Evolutionary conservation across 23 tunicate species (phyloP).

Genomic region (Ascidia mentula): DNA sequence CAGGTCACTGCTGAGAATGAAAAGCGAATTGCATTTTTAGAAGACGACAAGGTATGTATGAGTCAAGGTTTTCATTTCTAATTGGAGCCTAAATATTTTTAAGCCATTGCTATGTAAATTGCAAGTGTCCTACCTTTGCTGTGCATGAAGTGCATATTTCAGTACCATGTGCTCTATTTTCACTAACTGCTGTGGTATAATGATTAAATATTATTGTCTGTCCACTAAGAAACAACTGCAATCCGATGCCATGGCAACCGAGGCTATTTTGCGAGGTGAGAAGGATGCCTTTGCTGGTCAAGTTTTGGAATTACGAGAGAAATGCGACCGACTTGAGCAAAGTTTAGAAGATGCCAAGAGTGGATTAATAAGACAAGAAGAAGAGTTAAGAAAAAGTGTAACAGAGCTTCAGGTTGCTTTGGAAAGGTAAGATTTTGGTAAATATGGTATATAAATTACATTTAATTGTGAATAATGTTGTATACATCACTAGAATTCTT

Average conservation of each 20-base stretch:
- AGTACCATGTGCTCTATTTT: too few species aligned
- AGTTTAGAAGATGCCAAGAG: slow-evolving; percentile 43
- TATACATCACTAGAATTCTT: too few species aligned
- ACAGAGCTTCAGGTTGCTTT: slow-evolving; percentile 55
- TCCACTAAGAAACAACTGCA: slow-evolving; percentile 57
- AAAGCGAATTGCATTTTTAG: slow-evolving; percentile 67
- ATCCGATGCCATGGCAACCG: slow-evolving; percentile 64
- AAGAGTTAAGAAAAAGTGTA: slow-evolving; percentile 36
- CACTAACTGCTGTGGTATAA: too few species aligned
- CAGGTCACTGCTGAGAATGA: slow-evolving; percentile 75
- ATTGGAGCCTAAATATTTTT: neutral
- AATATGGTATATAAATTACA: too few species aligned
- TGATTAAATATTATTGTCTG: neutral
- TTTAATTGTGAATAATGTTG: too few species aligned
- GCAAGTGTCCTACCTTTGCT: neutral
- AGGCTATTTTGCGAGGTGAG: slow-evolving; percentile 71
- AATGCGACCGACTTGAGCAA: slow-evolving; percentile 28
- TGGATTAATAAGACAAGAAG: slow-evolving; percentile 45
- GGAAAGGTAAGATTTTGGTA: slow-evolving; percentile 57
- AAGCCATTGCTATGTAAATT: neutral
- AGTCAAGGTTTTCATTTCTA: neutral
- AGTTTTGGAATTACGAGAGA: slow-evolving; percentile 1
- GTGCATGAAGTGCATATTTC: neutral
- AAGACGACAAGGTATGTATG: slow-evolving; percentile 69
- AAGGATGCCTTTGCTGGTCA: slow-evolving; percentile 41